Percentiles rank a stretch among this genome's conserved stretches.
Evolutionary conservation across 2,113 vertebrate genomes (phyloP).

Genomic region (Phyllostomus discolor): DNA sequence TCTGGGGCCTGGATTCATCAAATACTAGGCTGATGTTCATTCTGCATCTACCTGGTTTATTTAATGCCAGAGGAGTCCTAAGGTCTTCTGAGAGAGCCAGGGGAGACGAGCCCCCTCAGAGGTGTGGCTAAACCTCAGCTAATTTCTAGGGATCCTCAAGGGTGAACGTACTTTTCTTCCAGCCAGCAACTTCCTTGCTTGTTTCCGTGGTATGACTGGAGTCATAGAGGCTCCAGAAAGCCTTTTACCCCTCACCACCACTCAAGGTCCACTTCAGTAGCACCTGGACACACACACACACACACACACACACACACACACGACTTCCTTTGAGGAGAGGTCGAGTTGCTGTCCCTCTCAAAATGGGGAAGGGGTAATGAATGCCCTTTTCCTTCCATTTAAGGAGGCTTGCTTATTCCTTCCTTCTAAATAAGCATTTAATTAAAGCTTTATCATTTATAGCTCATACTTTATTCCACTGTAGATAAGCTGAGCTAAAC

Average conservation of each 20-base stretch:
- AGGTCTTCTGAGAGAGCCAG: conserved; percentile 45
- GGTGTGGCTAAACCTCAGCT: conserved; percentile 66
- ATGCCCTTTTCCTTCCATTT: conserved; percentile 29
- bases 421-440: conserved; percentile 30
- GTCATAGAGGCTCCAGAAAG: conserved; percentile 64
- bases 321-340: conserved; percentile 62
- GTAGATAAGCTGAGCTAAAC: conserved; percentile 9
- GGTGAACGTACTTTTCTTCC: conserved; percentile 59
- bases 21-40: conserved; percentile 52
- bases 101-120: conserved; percentile 62
- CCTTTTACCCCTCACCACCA: conserved; percentile 48
- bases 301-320: conserved; percentile 51
- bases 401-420: neutral
- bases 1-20: conserved; percentile 17
- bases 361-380: neutral
- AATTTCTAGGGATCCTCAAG: conserved; percentile 63
- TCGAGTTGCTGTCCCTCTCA: neutral
- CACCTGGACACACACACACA: conserved; percentile 54
- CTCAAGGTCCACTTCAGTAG: neutral
- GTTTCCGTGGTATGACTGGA: conserved; percentile 49
- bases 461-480: conserved; percentile 3
- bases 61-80: neutral
- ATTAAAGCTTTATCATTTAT: conserved; percentile 36
- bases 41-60: conserved; percentile 57
- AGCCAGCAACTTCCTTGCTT: conserved; percentile 46